These are phyloP conservation scores for Cryptophagus acutangulus DNA, from an alignment of 2,888 invertebrate genomes.

Conservation along the genomic window DNA sequence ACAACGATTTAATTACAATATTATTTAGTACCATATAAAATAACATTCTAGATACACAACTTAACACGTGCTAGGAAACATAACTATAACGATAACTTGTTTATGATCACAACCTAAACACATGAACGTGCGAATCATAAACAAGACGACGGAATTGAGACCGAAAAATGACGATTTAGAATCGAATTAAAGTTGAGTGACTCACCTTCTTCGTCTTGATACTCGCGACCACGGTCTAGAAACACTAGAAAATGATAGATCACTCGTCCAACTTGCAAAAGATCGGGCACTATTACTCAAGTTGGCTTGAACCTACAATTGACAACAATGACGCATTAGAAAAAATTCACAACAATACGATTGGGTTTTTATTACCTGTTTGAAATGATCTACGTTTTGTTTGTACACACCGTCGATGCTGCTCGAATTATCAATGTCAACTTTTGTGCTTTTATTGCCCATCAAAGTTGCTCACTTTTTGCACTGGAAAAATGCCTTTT, in stretches of 20 bases:
- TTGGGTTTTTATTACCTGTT: slow-evolving; percentile 39
- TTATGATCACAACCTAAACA: neutral
- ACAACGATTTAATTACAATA: no score
- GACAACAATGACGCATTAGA: slow-evolving; percentile 40
- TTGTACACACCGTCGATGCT: slow-evolving; percentile 37
- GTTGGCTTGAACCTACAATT: slow-evolving; percentile 53
- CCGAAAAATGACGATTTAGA: no score
- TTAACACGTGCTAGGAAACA: neutral
- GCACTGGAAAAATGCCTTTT: slow-evolving; percentile 19
- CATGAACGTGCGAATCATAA: slow-evolving; percentile 7
- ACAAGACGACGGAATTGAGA: slow-evolving; percentile 8
- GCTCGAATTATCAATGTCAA: slow-evolving; percentile 30
- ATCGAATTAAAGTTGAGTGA: no score
- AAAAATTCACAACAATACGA: slow-evolving; percentile 34
- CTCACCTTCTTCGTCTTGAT: slow-evolving; percentile 62
- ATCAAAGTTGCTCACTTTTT: slow-evolving; percentile 38
- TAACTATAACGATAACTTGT: neutral
- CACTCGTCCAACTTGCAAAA: slow-evolving; percentile 56
- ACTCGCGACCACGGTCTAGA: slow-evolving; percentile 63
- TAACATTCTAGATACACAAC: neutral
- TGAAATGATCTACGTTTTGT: slow-evolving; percentile 36
- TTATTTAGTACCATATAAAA: no score
- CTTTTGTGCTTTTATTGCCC: slow-evolving; percentile 43
- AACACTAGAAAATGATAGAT: slow-evolving; percentile 57
- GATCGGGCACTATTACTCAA: slow-evolving; percentile 59